These are phyloP conservation scores for Hofmannophila pseudospretella DNA, from an alignment of 2,888 invertebrate species.

Conservation along the genomic window DNA sequence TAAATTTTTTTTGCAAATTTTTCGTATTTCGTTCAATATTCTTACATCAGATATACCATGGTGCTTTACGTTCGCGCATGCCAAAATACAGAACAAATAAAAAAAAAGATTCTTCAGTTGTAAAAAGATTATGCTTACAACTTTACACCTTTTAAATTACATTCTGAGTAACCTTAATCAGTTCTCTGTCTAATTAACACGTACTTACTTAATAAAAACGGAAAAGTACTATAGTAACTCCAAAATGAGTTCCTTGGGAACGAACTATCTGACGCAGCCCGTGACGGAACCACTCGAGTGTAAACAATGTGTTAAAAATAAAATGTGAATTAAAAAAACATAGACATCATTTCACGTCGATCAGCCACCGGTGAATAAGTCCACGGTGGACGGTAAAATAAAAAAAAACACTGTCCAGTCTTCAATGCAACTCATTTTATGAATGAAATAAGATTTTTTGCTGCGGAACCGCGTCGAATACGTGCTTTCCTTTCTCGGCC, in stretches of 20 bases:
- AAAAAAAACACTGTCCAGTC: conserved; percentile 40
- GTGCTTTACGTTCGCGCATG: too few relatives aligned
- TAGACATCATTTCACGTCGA: conserved; percentile 75
- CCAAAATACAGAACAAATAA: too few relatives aligned
- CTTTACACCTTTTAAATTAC: too few relatives aligned
- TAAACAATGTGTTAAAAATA: conserved; percentile 65
- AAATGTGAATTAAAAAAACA: conserved; percentile 40
- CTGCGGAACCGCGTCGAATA: conserved; percentile 67
- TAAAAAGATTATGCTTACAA: too few relatives aligned
- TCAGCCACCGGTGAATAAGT: conserved; percentile 43
- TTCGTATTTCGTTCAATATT: too few relatives aligned
- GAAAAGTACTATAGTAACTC: background rate
- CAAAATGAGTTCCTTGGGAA: conserved; percentile 32
- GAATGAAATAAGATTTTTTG: conserved; percentile 75
- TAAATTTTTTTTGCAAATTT: too few relatives aligned
- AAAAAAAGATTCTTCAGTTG: too few relatives aligned
- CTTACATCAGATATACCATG: too few relatives aligned
- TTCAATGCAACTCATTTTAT: conserved; percentile 74
- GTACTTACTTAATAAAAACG: background rate
- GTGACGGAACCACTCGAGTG: conserved; percentile 58
- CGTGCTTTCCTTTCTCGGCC: conserved; percentile 70
- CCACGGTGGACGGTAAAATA: conserved; percentile 25
- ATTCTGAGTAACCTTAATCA: too few relatives aligned
- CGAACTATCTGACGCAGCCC: conserved; percentile 30
- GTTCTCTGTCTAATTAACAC: conserved; percentile 1